Evolutionary conservation across 2,888 invertebrate species (phyloP).

Genomic region (Chymomyza amoena): DNA sequence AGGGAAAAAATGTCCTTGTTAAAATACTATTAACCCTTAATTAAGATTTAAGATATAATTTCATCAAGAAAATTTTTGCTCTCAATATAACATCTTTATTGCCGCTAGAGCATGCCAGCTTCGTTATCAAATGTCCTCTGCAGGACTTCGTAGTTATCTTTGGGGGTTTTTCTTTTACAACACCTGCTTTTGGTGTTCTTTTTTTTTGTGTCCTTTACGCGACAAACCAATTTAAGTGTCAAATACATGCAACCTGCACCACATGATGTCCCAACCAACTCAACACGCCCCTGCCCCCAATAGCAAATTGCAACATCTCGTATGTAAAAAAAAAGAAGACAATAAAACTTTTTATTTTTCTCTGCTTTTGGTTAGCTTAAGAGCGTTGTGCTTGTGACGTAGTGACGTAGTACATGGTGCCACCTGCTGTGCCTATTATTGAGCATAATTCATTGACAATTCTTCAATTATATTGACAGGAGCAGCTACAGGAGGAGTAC

Average conservation of each 20-base stretch:
- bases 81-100: background rate
- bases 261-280: background rate
- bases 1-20: no score
- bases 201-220: constrained; percentile 14
- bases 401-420: background rate
- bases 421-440: constrained; percentile 47
- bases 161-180: background rate
- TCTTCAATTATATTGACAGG: constrained; percentile 32
- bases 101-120: background rate
- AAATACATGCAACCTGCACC: constrained; percentile 18
- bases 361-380: background rate
- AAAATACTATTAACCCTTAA: no score
- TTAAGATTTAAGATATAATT: no score
- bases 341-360: background rate
- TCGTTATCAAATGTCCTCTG: background rate
- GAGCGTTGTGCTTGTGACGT: background rate
- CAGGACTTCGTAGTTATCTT: background rate
- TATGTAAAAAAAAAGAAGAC: background rate
- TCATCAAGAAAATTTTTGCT: background rate
- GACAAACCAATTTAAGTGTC: constrained; percentile 70
- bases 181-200: background rate
- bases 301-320: background rate
- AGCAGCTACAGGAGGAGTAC: background rate
- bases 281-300: background rate
- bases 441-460: constrained; percentile 64